A percentile compares a stretch with the other conserved stretches of the same genome.
Evolutionary conservation across 2,113 vertebrate species (phyloP).

Genomic region (Poeciliopsis turrubarensis): DNA sequence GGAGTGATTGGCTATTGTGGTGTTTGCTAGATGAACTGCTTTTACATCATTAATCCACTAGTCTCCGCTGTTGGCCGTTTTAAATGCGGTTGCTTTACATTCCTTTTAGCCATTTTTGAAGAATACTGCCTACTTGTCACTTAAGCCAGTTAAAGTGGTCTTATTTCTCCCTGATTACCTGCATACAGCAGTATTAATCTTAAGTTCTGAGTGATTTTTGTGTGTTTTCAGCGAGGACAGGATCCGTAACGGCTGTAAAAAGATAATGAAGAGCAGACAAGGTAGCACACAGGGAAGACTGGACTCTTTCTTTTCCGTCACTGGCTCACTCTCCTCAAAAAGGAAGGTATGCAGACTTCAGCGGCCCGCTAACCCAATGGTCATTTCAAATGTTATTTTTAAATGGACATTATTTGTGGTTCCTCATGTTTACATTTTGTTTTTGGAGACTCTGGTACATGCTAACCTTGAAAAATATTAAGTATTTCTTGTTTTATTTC

Average conservation of each 20-base stretch:
- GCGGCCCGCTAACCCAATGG: neutral
- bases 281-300: conserved; percentile 95
- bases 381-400: neutral
- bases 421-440: neutral
- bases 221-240: conserved; percentile 85
- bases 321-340: conserved; percentile 92
- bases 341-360: conserved; percentile 80
- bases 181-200: neutral
- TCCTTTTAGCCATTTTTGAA: neutral
- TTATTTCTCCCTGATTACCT: neutral
- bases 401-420: neutral
- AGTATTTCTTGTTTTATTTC: neutral
- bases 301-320: conserved; percentile 95
- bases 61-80: neutral
- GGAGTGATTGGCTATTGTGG: neutral
- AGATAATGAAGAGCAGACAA: conserved; percentile 91
- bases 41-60: conserved; percentile 19
- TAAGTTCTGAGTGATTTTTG: neutral
- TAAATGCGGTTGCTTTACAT: neutral
- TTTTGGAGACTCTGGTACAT: neutral
- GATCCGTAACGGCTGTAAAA: conserved; percentile 87
- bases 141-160: neutral
- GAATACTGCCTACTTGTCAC: neutral
- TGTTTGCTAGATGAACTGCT: neutral
- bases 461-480: neutral